Base-by-base conservation (phyloP, 2,888 invertebrate species). In the Glyphotaelius pellucidus region DNA sequence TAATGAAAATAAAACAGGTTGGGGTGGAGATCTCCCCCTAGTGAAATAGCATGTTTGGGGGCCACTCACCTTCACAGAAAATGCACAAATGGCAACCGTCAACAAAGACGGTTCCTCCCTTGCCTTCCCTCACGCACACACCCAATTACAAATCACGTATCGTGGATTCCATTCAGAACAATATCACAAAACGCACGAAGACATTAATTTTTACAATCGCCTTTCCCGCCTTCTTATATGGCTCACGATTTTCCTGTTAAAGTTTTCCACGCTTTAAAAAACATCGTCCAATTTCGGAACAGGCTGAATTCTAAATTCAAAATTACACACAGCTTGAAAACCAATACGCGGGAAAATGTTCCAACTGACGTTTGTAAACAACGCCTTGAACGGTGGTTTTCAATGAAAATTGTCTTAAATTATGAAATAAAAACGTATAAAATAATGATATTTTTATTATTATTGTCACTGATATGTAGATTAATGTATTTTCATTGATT, bases 61-160 rank as follows among this genome's bases (percentile, higher is more conserved):
- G 90, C 93, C 92, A 93, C 93, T 93, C 93, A 93, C 93, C 93
- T 93, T 93, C 91, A 93, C 91, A 93, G 93, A 67, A 92, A 90
- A 89, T 90, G 91, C 91, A 91, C 88, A 89, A 90, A 91, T 88
- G 80, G 89, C 84, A 90, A 88, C 89, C 91, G 91, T 91, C 91
- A 89, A 91, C 86, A 91, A 91, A 88, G 85, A 90, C 83, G 47
- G 86, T 15, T 38, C 47, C 42, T 90, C 90, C 84, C 92, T 86
- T 91, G 67, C 81, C 84, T 80, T 91, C 14, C n/a, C 35, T 52
- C 80, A 31, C 90, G 83, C 92, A 47, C 92, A 67, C 90, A 87
- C 92, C 92, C 38, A 35, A 87, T 38, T 90, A 89, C 80, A 81
- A 80, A 80, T 84, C 92, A 90, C 90, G 79, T 52, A 35, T 81